Evolutionary conservation across 2,888 invertebrate genomes (phyloP).

Genomic region (Apotomis betuletana): DNA sequence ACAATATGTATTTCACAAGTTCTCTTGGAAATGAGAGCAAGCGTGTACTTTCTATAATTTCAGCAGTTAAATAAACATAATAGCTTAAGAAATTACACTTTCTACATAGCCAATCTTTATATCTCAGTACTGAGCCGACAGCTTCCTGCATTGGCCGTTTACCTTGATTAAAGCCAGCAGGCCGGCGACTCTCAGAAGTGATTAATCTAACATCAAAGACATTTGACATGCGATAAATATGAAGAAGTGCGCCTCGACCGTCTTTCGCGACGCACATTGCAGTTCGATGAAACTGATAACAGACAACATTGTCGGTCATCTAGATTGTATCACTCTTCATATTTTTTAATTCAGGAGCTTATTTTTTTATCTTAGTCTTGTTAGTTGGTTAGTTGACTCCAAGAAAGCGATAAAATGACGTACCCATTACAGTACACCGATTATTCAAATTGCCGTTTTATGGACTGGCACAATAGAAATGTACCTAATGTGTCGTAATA

Average conservation of each 20-base stretch:
- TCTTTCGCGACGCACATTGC: slow-evolving; percentile 14
- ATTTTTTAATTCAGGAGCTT: background rate
- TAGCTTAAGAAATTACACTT: slow-evolving; percentile 17
- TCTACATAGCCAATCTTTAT: slow-evolving; percentile 16
- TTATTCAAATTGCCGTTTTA: slow-evolving; percentile 28
- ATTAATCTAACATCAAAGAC: slow-evolving; percentile 31
- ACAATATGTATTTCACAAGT: too few species aligned
- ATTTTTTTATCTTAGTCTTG: background rate
- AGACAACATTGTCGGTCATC: background rate
- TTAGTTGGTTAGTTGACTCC: too few species aligned
- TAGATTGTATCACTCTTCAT: background rate
- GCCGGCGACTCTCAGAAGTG: slow-evolving; percentile 2
- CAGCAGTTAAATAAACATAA: background rate
- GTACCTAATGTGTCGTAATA: slow-evolving; percentile 55
- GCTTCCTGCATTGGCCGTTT: slow-evolving; percentile 16
- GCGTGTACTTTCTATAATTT: slow-evolving; percentile 14
- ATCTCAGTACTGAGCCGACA: slow-evolving; percentile 19
- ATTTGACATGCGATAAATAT: slow-evolving; percentile 28
- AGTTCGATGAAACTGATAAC: slow-evolving; percentile 14
- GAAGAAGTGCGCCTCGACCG: slow-evolving; percentile 13
- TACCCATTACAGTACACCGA: background rate
- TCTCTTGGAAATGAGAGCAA: slow-evolving; percentile 1
- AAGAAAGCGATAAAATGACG: background rate
- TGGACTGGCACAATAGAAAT: slow-evolving; percentile 48
- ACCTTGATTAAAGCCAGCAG: slow-evolving; percentile 12